Conservation (phyloP, 2,888 invertebrate species). For the Strigamia crassipes region DNA sequence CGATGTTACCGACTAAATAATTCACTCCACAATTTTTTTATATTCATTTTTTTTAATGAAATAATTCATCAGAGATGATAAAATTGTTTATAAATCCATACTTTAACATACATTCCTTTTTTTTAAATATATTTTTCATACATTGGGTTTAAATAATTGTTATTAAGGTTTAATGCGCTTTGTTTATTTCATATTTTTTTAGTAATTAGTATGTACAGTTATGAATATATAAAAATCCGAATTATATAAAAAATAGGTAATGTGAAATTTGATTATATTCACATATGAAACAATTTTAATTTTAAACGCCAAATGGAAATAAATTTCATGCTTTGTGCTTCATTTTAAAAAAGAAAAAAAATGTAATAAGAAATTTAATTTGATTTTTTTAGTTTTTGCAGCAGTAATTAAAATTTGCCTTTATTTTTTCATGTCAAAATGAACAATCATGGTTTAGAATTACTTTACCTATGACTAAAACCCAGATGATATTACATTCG, state of each 20-base stretch:
- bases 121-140: background rate
- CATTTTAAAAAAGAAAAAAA: too few relatives aligned
- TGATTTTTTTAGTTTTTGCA: too few relatives aligned
- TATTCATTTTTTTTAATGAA: background rate
- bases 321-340: too few relatives aligned
- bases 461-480: background rate
- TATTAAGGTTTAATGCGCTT: background rate
- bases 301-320: too few relatives aligned
- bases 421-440: too few relatives aligned
- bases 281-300: too few relatives aligned
- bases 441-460: background rate
- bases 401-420: too few relatives aligned
- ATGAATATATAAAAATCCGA: too few relatives aligned
- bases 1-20: conserved; percentile 45
- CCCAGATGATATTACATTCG: background rate
- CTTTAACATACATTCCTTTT: conserved; percentile 1
- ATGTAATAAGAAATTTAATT: too few relatives aligned
- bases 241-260: too few relatives aligned
- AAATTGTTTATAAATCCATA: background rate
- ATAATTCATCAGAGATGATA: background rate
- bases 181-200: background rate
- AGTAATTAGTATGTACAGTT: background rate
- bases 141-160: background rate
- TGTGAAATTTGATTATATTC: too few relatives aligned
- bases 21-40: background rate